phyloP scores from a whole-genome alignment of 2,888 invertebrate genomes.

The Lissocephala sabroskyi region DNA sequence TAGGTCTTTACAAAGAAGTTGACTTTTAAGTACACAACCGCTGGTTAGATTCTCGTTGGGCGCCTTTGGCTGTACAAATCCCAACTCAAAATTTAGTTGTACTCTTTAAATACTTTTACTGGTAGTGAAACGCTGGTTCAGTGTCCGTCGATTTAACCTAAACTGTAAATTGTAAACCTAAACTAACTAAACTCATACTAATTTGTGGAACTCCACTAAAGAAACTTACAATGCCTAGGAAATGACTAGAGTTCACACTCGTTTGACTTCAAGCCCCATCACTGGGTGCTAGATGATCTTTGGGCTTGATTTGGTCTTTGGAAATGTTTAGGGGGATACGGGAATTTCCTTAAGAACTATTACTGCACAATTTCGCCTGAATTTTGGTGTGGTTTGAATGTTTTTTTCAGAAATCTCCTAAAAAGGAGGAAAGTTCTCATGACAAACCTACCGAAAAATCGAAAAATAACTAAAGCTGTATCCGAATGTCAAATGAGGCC shows the following conservation, averaged over 20 bases:
- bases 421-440: conserved; percentile 12
- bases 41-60: conserved; percentile 34
- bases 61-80: conserved; percentile 39
- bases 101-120: conserved; percentile 61
- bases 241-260: conserved; percentile 71
- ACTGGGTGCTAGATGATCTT: conserved; percentile 11
- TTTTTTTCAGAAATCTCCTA: conserved; percentile 17
- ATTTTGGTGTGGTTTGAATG: conserved; percentile 30
- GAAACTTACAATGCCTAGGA: conserved; percentile 40
- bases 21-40: conserved; percentile 69
- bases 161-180: conserved; percentile 20
- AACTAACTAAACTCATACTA: conserved; percentile 23
- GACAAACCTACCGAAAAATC: too few relatives aligned
- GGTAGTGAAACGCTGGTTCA: conserved; percentile 62
- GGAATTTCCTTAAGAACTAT: conserved; percentile 42
- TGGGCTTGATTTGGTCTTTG: conserved; percentile 13
- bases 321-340: not conserved
- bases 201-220: not conserved
- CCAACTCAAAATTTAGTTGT: conserved; percentile 39
- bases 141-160: conserved; percentile 39
- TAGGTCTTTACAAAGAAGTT: conserved; percentile 25
- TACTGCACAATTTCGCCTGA: conserved; percentile 70
- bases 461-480: conserved; percentile 37
- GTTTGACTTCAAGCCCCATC: conserved; percentile 44
- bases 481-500: conserved; percentile 28